Percentiles rank a stretch among this genome's conserved stretches.
Conservation (phyloP, 1,140 invertebrate species). For the Neoseiulus cucumeris region DNA sequence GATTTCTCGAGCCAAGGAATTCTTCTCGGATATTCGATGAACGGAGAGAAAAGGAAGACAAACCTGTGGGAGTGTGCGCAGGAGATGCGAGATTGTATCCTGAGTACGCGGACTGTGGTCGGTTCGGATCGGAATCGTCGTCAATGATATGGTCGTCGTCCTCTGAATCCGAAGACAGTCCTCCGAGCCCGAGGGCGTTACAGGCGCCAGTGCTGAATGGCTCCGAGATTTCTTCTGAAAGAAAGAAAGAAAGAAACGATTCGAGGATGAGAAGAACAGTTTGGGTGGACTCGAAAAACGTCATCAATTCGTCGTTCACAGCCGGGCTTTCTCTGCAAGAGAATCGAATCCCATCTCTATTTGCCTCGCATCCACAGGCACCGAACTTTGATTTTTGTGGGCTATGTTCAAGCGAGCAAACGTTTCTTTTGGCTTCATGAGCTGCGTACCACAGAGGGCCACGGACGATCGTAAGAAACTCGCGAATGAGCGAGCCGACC, state of each 20-base stretch:
- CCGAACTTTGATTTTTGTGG: too few species aligned
- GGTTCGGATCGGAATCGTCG: neutral
- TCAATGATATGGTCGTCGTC: constrained; percentile 8
- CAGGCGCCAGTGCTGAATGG: neutral
- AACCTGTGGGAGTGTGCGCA: neutral
- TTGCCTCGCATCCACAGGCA: too few species aligned
- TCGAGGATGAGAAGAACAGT: too few species aligned
- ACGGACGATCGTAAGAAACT: too few species aligned
- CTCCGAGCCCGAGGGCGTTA: neutral
- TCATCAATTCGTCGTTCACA: too few species aligned
- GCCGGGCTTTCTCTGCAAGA: too few species aligned
- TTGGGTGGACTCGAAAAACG: too few species aligned
- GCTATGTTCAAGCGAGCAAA: too few species aligned
- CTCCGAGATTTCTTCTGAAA: constrained; percentile 5
- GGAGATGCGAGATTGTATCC: constrained; percentile 9
- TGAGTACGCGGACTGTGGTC: constrained; percentile 5
- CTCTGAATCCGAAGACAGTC: neutral
- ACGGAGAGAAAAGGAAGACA: neutral
- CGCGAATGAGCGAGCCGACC: too few species aligned
- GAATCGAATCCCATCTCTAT: too few species aligned
- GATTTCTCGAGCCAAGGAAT: neutral
- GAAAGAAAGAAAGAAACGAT: neutral
- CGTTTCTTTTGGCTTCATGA: too few species aligned
- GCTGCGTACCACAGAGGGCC: too few species aligned
- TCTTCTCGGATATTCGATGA: neutral